These are phyloP conservation scores for Philantomba maxwellii DNA, from an alignment of 2,113 vertebrate species.

Conservation along the genomic window DNA sequence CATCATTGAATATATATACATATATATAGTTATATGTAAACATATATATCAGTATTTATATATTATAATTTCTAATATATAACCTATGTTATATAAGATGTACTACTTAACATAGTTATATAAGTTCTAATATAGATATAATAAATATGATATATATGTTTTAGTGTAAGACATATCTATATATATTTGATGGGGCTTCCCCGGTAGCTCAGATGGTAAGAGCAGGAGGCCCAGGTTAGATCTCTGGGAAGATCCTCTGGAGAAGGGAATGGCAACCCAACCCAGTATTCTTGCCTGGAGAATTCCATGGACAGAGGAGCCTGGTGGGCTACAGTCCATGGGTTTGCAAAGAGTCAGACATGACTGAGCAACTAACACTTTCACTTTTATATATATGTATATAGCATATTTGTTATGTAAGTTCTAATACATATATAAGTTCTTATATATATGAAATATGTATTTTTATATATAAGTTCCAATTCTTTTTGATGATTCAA, in stretches of 20 bases:
- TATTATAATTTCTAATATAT: not conserved
- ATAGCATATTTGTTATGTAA: not conserved
- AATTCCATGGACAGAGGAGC: not conserved
- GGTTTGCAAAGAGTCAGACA: not conserved
- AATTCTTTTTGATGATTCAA: not conserved
- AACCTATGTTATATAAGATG: not conserved
- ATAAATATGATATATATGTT: not conserved
- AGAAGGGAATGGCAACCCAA: not conserved
- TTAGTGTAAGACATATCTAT: not conserved
- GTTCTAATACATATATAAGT: not conserved
- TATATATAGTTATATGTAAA: not conserved
- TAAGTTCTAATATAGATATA: not conserved
- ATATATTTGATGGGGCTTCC: not conserved
- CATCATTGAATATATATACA: not conserved
- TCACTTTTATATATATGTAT: not conserved
- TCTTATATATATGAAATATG: not conserved
- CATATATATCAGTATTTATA: not conserved
- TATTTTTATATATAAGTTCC: not conserved
- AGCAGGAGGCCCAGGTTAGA: too few relatives aligned
- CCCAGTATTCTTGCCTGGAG: not conserved
- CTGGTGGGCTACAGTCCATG: not conserved
- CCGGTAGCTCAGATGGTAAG: not conserved
- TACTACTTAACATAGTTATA: not conserved
- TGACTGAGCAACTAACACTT: not conserved
- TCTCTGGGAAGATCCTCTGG: not conserved